Conservation (phyloP, 2,113 vertebrate genomes). For the Genyomyrus donnyi region DNA sequence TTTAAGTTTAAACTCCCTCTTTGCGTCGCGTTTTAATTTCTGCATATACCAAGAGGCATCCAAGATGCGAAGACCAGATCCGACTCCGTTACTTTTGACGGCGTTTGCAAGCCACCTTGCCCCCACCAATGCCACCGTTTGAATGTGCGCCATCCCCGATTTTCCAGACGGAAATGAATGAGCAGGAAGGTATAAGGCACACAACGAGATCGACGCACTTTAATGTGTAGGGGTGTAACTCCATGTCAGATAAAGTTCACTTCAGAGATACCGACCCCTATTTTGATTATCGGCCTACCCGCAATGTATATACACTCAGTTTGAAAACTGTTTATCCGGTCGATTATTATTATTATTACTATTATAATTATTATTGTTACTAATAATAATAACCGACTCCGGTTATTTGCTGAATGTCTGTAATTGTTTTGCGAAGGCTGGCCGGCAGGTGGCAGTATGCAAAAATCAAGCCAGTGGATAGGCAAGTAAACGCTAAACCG, state of each 20-base stretch:
- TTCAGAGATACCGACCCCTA: neutral
- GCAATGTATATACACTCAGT: neutral
- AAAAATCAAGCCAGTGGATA: neutral
- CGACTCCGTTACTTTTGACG: conserved; percentile 56
- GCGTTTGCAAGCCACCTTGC: conserved; percentile 78
- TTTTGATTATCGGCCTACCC: neutral
- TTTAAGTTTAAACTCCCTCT: conserved; percentile 65
- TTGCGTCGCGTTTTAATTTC: conserved; percentile 63
- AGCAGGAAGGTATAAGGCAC: neutral
- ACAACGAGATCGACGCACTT: neutral
- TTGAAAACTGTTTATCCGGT: neutral
- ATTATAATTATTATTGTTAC: neutral
- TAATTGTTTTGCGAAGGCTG: neutral
- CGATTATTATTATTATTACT: neutral
- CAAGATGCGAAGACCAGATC: conserved; percentile 66
- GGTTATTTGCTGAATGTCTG: neutral
- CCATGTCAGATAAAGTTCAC: neutral
- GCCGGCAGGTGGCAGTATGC: neutral
- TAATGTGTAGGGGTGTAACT: neutral
- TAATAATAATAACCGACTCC: neutral
- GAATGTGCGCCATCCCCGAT: neutral
- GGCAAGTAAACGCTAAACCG: neutral
- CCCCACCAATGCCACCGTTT: conserved; percentile 61
- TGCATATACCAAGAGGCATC: conserved; percentile 88
- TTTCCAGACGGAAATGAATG: neutral